These are phyloP conservation scores for Neocloeon triangulifer DNA, from an alignment of 1,140 invertebrate species.

Conservation along the genomic window DNA sequence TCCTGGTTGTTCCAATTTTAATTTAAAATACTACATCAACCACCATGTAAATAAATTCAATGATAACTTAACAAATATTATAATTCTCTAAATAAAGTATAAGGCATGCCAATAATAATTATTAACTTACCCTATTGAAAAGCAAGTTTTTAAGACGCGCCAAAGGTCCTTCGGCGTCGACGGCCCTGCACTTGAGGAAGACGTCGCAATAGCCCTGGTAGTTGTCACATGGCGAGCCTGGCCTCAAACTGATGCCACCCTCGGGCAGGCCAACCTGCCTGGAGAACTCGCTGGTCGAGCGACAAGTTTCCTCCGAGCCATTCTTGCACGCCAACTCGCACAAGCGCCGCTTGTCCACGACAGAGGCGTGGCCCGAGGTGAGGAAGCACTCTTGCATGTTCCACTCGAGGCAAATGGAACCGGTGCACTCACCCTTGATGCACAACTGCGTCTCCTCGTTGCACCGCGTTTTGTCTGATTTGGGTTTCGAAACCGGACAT, in stretches of 20 bases:
- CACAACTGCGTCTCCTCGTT: conserved; percentile 74
- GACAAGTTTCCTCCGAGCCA: conserved; percentile 47
- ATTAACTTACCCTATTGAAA: too few relatives aligned
- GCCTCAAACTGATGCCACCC: conserved; percentile 70
- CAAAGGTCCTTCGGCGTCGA: conserved; percentile 94
- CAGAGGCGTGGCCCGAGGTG: conserved; percentile 60
- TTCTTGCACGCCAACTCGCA: conserved; percentile 93
- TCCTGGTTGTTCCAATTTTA: too few relatives aligned
- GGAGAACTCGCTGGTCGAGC: conserved; percentile 68
- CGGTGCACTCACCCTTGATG: conserved; percentile 77
- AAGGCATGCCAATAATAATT: too few relatives aligned
- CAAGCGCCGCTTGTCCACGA: conserved; percentile 63
- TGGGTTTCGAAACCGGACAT: conserved; percentile 58
- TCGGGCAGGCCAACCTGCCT: conserved; percentile 43
- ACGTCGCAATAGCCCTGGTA: conserved; percentile 98
- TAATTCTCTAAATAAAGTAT: too few relatives aligned
- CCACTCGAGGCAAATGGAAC: conserved; percentile 88
- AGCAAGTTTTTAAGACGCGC: conserved; percentile 90
- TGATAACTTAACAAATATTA: too few relatives aligned
- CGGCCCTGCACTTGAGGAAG: conserved; percentile 88
- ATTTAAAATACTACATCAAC: too few relatives aligned
- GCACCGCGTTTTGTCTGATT: conserved; percentile 61
- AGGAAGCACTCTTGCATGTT: conserved; percentile 89
- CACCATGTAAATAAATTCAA: too few relatives aligned
- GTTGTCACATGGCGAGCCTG: conserved; percentile 95